phyloP scores from a whole-genome alignment of 2,113 vertebrate genomes.

The Ginglymostoma cirratum region DNA sequence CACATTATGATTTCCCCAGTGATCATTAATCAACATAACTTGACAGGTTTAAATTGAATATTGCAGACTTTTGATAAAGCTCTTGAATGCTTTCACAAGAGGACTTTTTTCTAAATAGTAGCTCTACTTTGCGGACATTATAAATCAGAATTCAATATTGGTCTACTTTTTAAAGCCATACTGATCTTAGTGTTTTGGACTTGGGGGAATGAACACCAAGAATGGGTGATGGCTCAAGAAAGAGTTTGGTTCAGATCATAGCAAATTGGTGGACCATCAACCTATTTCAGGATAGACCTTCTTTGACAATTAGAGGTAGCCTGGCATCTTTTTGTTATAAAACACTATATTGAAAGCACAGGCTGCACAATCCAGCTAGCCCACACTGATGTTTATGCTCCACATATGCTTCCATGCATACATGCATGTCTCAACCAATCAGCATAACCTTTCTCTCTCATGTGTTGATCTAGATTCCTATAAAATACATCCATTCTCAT shows the following conservation, averaged over 20 bases:
- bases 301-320: not conserved
- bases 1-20: constrained; percentile 26
- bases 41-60: constrained; percentile 24
- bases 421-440: not conserved
- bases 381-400: not conserved
- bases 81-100: not conserved
- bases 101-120: not conserved
- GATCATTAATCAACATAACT: constrained; percentile 28
- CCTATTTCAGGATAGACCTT: not conserved
- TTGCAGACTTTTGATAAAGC: not conserved
- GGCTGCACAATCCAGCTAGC: not conserved
- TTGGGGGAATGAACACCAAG: not conserved
- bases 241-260: not conserved
- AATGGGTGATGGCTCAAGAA: not conserved
- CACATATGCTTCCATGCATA: no score
- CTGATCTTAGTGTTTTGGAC: not conserved
- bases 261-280: not conserved
- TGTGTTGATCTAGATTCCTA: not conserved
- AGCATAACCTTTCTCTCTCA: not conserved
- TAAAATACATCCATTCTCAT: not conserved
- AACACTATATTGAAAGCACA: not conserved
- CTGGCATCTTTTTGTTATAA: not conserved
- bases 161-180: not conserved
- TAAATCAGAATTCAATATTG: not conserved
- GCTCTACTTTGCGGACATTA: not conserved